Evolutionary conservation across 2,797 vertebrate genomes (phyloP).

Genomic region (Gephyroberyx darwinii): DNA sequence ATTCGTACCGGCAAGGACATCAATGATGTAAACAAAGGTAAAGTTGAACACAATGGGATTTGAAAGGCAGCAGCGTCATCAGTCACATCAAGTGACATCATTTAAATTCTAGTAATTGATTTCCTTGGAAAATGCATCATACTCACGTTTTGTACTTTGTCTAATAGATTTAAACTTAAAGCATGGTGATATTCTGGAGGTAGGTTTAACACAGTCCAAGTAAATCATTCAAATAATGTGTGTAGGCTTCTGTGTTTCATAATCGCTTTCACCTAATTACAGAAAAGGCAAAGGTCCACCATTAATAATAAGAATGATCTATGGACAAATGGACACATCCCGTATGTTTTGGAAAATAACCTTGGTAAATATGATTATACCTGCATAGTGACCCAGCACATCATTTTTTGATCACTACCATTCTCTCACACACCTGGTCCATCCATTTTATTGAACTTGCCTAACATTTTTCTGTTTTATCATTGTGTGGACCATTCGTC

Average conservation of each 20-base stretch:
- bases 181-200: conserved; percentile 53
- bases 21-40: conserved; percentile 55
- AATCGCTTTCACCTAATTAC: background rate
- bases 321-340: conserved; percentile 52
- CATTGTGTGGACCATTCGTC: background rate
- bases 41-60: conserved; percentile 8
- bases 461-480: conserved; percentile 1
- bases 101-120: no score
- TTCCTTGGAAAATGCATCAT: no score
- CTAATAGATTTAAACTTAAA: background rate
- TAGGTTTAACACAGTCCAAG: conserved; percentile 4
- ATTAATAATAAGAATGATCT: rapidly evolving
- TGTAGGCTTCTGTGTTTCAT: background rate
- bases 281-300: conserved; percentile 22
- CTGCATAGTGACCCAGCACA: background rate
- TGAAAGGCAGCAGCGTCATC: background rate
- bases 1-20: conserved; percentile 18
- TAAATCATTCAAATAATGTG: background rate
- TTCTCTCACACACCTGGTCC: background rate
- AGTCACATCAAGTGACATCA: no score
- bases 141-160: background rate
- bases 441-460: background rate
- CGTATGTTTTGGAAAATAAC: conserved; percentile 45
- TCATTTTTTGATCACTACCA: background rate
- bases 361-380: conserved; percentile 46